A percentile compares a stretch with the other conserved stretches of the same genome.
phyloP scores from a whole-genome alignment of 2,113 vertebrate genomes.

The Arizona elegans region DNA sequence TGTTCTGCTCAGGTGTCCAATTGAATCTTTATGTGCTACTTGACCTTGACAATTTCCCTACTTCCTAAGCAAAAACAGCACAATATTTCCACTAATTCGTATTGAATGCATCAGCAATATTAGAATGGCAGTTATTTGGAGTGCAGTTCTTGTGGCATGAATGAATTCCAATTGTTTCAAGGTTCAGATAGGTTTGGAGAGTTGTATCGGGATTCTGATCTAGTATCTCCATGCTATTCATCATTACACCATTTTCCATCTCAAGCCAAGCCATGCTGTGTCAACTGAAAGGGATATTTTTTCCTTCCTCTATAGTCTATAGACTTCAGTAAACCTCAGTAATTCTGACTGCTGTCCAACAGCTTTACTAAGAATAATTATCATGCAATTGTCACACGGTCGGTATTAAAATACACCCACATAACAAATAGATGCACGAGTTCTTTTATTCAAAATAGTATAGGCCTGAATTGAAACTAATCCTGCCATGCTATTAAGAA shows the following conservation, averaged over 20 bases:
- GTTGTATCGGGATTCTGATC: not conserved
- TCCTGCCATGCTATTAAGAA: conserved; percentile 35
- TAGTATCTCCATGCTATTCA: not conserved
- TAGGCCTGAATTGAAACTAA: conserved; percentile 37
- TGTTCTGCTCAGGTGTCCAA: not conserved
- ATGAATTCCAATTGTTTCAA: not conserved
- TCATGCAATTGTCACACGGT: conserved; percentile 9
- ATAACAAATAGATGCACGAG: not conserved
- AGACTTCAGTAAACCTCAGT: conserved; percentile 19
- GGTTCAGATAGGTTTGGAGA: not conserved
- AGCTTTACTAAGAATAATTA: not conserved
- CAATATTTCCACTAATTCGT: not conserved
- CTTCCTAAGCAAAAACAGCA: not conserved
- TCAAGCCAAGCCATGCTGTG: not conserved
- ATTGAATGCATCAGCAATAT: not conserved
- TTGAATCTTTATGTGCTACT: not conserved
- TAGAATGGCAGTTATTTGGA: not conserved
- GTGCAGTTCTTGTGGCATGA: not conserved
- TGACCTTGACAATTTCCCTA: not conserved
- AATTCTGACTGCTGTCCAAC: conserved; percentile 15
- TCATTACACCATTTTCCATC: not conserved
- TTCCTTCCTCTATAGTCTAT: conserved; percentile 5
- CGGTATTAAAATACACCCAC: conserved; percentile 29
- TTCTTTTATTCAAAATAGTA: conserved; percentile 41
- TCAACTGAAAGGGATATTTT: not conserved